Base-by-base conservation (phyloP, 2,797 vertebrate species). In the Eospalax fontanierii region DNA sequence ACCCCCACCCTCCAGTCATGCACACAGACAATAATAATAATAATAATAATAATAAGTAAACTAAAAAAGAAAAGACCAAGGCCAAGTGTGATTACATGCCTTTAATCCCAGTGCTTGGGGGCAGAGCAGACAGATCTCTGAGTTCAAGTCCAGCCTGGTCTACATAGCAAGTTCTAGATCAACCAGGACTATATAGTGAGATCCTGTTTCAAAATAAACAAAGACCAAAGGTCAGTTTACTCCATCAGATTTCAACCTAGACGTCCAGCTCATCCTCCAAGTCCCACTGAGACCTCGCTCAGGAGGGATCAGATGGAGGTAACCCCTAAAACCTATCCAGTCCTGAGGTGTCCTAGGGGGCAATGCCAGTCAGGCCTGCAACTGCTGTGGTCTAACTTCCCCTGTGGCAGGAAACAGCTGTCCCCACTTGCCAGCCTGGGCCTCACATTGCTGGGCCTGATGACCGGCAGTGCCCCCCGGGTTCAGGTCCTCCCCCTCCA, bases 381-480 rank as follows among this genome's bases (percentile, higher is more conserved):
- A 79, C 86, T 85, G 85, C 10, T 84, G 75, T 3, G 89, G 95
- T 90, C 75, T 93, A 90, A 95, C 93, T 5, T 92, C 63, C 89
- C 19, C 26, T 0, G 46, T 1, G 65, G 33, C 83, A 70, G 91
- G 87, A 94, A 90, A 85, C 85, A 94, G 90, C 90, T 86, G 88
- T 28, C 30, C 8, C 28, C 0, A 1, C 18, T 14, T 10, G 14
- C n/a, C 33, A 66, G 61, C 19, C 18, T 8, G 35, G 38, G 82
- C 79, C 6, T 14, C 26, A 19, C 14, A 38, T n/a, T 65, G 61
- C 70, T 4, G n/a, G 15, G 61, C 26, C 8, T 8, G 18, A 54
- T 9, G n/a, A 11, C 11, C 14, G n/a, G 24, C 9, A 2, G 16
- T 15, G 12, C n/a, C 38, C 65, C 4, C 1, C 0, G 26, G 50